Evolutionary conservation across 2,113 vertebrate species (phyloP), one percentile per base, ranked within the genome.

Genomic region (Lipophrys pholis): DNA sequence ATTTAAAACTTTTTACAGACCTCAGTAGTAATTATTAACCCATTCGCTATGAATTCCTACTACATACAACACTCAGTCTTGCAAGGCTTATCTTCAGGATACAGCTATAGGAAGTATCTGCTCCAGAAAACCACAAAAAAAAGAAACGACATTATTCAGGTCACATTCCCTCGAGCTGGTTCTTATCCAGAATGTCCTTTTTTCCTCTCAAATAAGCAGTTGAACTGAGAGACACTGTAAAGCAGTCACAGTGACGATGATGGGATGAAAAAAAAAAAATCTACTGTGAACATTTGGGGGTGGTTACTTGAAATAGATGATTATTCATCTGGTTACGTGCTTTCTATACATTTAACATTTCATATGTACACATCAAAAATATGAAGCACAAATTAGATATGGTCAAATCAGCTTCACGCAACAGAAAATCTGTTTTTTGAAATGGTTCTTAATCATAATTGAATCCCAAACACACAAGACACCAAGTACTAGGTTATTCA

Each of bases 161-260:
- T 58, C 12, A 62, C 10, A 55, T 54, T 65, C 40, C 10, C 12
- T 21, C 8, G 36, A 10, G 7, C 64, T 65, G 39, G 30, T 64
- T 74, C 58, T 58, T n/a, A 39, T 82, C 43, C 52, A 76, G 15
- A 9, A 75, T 54, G 63, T 84, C 76, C 84, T 78, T 15, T 49
- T 77, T 78, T 70, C 2, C 53, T 36, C 39, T 35, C 0, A 63
- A 45, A n/a, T 76, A 66, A 84, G 80, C 79, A 80, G 35, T 49
- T 6, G 57, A 52, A 8, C n/a, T 35, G 7, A 67, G 43, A 21
- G 8, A 17, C 3, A 17, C 21, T n/a, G n/a, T n/a, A n/a, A 63
- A 30, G 7, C 12, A 10, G 7, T 43, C 60, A 21, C 35, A 67
- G 21, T 35, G 15, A 52, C 16, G 16, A 46, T 9, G 56, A 14